Evolutionary conservation across 2,797 vertebrate genomes (phyloP).

Genomic region (Siniperca undulata): DNA sequence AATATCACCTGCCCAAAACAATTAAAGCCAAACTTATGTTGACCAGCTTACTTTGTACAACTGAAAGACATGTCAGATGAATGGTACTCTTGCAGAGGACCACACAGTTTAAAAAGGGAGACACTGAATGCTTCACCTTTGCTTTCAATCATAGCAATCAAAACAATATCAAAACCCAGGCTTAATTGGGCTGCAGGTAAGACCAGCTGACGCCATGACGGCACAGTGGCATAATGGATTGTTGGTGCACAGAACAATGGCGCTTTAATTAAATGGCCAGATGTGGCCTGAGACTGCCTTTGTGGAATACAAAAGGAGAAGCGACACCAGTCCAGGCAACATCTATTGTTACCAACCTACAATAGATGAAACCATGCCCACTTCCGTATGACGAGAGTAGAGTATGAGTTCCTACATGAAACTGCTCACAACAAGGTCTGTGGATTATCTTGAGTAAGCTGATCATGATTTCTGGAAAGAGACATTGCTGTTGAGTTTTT

Average conservation of each 20-base stretch:
- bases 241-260: constrained; percentile 12
- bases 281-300: constrained; percentile 15
- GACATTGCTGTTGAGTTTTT: too few relatives aligned
- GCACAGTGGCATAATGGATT: background rate
- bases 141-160: background rate
- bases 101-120: background rate
- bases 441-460: too few relatives aligned
- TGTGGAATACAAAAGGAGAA: constrained; percentile 13
- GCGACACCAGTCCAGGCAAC: constrained; percentile 5
- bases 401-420: too few relatives aligned
- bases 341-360: too few relatives aligned
- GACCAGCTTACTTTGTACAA: background rate
- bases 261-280: constrained; percentile 31
- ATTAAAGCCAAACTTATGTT: background rate
- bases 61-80: background rate
- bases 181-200: background rate
- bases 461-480: too few relatives aligned
- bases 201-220: background rate
- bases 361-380: too few relatives aligned
- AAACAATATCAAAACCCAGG: background rate
- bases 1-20: background rate
- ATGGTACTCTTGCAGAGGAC: background rate
- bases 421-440: too few relatives aligned
- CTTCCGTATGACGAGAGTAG: too few relatives aligned
- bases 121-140: background rate